phyloP scores from a whole-genome alignment of 2,888 invertebrate species.

The Coleophora deauratella region DNA sequence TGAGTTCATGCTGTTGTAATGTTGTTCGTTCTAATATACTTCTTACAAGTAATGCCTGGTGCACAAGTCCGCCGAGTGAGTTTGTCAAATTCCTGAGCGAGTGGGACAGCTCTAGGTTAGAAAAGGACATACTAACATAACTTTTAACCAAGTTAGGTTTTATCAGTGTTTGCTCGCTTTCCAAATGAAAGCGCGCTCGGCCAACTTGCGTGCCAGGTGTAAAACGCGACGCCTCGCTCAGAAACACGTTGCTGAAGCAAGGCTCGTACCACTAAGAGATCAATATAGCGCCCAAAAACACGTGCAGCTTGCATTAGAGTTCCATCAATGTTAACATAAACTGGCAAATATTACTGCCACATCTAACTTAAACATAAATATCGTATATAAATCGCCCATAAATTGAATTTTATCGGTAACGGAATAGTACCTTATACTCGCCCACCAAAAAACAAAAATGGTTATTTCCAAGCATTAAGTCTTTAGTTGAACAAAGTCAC shows the following conservation, averaged over 20 bases:
- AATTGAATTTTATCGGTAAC: slow-evolving; percentile 35
- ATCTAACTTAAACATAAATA: slow-evolving; percentile 47
- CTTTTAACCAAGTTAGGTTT: too few relatives aligned
- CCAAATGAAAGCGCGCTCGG: too few relatives aligned
- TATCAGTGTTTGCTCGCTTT: too few relatives aligned
- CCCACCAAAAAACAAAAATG: slow-evolving; percentile 16
- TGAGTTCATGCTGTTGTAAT: slow-evolving; percentile 47
- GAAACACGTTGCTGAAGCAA: slow-evolving; percentile 26
- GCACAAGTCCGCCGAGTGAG: too few relatives aligned
- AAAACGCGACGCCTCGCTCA: slow-evolving; percentile 36
- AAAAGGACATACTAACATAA: too few relatives aligned
- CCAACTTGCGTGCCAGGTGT: too few relatives aligned
- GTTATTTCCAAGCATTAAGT: neutral
- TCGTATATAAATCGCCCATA: slow-evolving; percentile 34
- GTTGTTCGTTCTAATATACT: slow-evolving; percentile 52
- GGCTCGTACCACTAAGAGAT: slow-evolving; percentile 54
- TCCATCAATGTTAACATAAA: slow-evolving; percentile 39
- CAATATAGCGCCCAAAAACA: slow-evolving; percentile 58
- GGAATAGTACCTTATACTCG: slow-evolving; percentile 33
- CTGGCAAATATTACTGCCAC: slow-evolving; percentile 39
- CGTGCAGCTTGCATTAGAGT: slow-evolving; percentile 42
- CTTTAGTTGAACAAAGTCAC: too few relatives aligned
- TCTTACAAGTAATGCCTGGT: slow-evolving; percentile 37
- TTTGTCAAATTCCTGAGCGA: too few relatives aligned
- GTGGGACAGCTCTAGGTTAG: too few relatives aligned